Base-by-base conservation (phyloP, 2,113 vertebrate genomes). In the Pogonocichla stellata region DNA sequence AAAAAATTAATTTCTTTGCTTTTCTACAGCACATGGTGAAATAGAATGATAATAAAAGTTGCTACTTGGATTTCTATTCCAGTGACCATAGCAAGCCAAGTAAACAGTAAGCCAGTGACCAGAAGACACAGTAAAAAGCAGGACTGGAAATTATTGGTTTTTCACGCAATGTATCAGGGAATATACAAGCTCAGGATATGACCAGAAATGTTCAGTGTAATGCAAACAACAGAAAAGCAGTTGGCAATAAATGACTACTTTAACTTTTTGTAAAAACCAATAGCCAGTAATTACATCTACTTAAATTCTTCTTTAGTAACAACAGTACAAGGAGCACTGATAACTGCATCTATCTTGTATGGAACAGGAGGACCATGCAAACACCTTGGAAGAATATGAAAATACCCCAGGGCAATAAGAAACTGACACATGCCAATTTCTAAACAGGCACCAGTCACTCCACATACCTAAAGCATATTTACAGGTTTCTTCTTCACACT, bases 361-460 rank as follows among this genome's bases (percentile, higher is more conserved):
- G 2, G 29, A 91, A 86, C 7, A 73, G 40, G 8, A 91, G 14
- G 80, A 38, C 18, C 12, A 45, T 38, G 19, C 7, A 85, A 71
- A 89, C 74, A 66, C 2, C 24, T 78, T 75, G 9, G 15, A 77
- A 57, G 19, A 26, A 43, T 38, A 60, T 12, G 6, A 62, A 45
- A 10, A 4, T 33, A 4, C 0, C 3, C 1, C 6, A 86, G 7
- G 25, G 6, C 10, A 74, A 18, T n/a, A 45, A 72, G 26, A 51
- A 26, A 28, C 50, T 26, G 15, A 28, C 25, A 51, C 28, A 26
- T 17, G 50, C 50, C 50, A 28, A 28, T 17, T 51, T 22, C 61
- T 50, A 18, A 34, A 72, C 4, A 28, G 29, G 14, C 34, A 58
- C 13, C 64, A 33, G 14, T 64, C 38, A 42, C 23, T 56, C 38